These are phyloP conservation scores for Bombyx mori DNA, from an alignment of 1,140 invertebrate genomes.

Conservation along the genomic window ASM3026992v2 NC_085112.1:10475001-10475500, in stretches of 20 bases:
- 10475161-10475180: slow-evolving; percentile 16
- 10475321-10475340: not conserved
- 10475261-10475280: slow-evolving; percentile 6
- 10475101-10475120: not conserved
- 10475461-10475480: too few species aligned
- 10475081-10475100: not conserved
- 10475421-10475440: too few species aligned
- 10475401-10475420: too few species aligned
- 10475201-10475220: slow-evolving; percentile 13
- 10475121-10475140: not conserved
- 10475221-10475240: slow-evolving; percentile 9
- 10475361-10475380: too few species aligned
- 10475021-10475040: too few species aligned
- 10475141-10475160: not conserved
- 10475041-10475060: too few species aligned
- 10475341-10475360: too few species aligned
- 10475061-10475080: too few species aligned
- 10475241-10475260: slow-evolving; percentile 14
- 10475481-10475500: too few species aligned
- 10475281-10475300: slow-evolving; percentile 13
- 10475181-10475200: slow-evolving; percentile 17
- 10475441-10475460: too few species aligned
- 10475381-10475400: too few species aligned
- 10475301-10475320: slow-evolving; percentile 7
- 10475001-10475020: too few species aligned